Conservation (phyloP, 1,140 invertebrate genomes). For the Radopholus similis region DNA sequence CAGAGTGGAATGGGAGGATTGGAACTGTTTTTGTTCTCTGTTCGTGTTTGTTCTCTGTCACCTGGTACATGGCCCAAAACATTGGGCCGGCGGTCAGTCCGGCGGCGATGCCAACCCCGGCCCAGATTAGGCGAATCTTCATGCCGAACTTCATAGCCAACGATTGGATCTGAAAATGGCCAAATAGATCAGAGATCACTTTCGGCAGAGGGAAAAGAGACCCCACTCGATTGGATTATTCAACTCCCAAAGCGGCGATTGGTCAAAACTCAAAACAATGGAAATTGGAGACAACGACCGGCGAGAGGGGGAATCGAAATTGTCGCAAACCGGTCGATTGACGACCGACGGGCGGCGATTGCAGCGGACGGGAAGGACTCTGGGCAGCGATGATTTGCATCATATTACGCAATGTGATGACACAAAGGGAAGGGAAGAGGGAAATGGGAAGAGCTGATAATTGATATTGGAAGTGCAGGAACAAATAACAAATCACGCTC, state of each 20-base stretch:
- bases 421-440: too few relatives aligned
- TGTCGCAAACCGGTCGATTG: too few relatives aligned
- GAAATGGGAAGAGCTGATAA: too few relatives aligned
- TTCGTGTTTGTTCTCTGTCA: not conserved
- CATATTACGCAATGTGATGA: not conserved
- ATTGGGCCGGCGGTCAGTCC: slow-evolving; percentile 38
- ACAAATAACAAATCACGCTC: too few relatives aligned
- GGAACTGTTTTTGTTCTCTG: not conserved
- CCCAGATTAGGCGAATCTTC: slow-evolving; percentile 44
- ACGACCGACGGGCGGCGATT: not conserved
- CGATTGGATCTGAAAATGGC: too few relatives aligned
- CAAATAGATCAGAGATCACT: too few relatives aligned
- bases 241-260: not conserved
- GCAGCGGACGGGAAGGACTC: too few relatives aligned
- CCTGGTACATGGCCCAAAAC: slow-evolving; percentile 37
- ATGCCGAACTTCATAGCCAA: slow-evolving; percentile 31
- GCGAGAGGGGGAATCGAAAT: not conserved
- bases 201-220: too few relatives aligned
- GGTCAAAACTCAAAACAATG: not conserved
- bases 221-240: not conserved
- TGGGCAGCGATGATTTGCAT: not conserved
- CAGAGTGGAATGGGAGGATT: not conserved
- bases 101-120: slow-evolving; percentile 37
- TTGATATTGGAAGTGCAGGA: too few relatives aligned
- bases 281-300: not conserved